Conservation (phyloP, 2,113 vertebrate species). For the Hippocampus barbouri region DNA sequence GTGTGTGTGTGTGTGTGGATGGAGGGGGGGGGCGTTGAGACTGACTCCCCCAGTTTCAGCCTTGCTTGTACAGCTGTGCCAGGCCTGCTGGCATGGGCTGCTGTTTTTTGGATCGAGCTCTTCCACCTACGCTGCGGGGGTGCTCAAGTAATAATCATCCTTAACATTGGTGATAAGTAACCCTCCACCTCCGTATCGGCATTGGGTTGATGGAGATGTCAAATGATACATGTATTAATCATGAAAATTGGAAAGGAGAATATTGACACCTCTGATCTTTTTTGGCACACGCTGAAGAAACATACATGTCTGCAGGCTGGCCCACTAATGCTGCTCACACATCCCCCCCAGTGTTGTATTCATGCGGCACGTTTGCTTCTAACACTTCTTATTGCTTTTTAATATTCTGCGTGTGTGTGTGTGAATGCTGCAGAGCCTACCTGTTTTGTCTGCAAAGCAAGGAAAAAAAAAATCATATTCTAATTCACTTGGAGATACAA, state of each 20-base stretch:
- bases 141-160: constrained; percentile 35
- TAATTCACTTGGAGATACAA: background rate
- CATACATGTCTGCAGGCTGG: constrained; percentile 39
- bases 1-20: background rate
- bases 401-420: constrained; percentile 35
- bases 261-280: constrained; percentile 48
- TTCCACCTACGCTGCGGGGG: constrained; percentile 51
- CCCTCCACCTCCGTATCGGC: constrained; percentile 14
- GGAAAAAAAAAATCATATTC: background rate
- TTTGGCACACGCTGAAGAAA: constrained; percentile 44
- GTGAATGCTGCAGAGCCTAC: constrained; percentile 48
- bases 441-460: constrained; percentile 27
- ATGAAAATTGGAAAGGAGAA: constrained; percentile 41
- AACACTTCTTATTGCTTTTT: constrained; percentile 25
- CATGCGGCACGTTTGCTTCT: constrained; percentile 50
- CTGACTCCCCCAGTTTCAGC: constrained; percentile 58
- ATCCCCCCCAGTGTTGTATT: constrained; percentile 45
- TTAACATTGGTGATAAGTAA: constrained; percentile 55
- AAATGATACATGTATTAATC: constrained; percentile 51
- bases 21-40: constrained; percentile 42
- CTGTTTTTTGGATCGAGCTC: constrained; percentile 52
- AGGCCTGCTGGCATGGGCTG: constrained; percentile 45
- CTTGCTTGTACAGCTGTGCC: constrained; percentile 68
- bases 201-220: constrained; percentile 25
- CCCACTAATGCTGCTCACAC: constrained; percentile 54